Conservation (phyloP, 2,797 vertebrate genomes). For the Falco concolor region DNA sequence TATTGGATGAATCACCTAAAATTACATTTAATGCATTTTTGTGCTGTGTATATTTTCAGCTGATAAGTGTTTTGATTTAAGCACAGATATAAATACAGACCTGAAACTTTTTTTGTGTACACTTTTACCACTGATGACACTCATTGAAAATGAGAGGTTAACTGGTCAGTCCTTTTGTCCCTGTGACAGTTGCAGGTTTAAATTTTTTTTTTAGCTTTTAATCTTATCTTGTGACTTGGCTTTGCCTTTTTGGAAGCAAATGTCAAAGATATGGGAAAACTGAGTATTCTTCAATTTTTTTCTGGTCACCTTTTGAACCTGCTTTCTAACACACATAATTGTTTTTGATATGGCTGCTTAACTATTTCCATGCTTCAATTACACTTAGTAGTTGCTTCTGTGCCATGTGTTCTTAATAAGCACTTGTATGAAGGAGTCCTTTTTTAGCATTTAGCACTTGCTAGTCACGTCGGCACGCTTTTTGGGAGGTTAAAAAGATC, state of each 20-base stretch:
- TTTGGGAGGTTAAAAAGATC: background rate
- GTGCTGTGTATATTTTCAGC: background rate
- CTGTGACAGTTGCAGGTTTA: background rate
- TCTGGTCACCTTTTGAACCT: background rate
- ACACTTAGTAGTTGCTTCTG: background rate
- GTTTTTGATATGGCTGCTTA: background rate
- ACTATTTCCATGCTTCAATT: background rate
- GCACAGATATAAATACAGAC: background rate
- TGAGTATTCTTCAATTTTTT: background rate
- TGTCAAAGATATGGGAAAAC: background rate
- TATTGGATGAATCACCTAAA: background rate
- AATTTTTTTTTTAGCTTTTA: background rate
- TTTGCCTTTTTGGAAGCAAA: background rate
- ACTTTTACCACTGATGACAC: background rate
- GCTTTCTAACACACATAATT: background rate
- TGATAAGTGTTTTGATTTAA: background rate
- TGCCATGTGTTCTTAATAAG: background rate
- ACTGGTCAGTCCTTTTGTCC: background rate
- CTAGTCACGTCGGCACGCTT: accelerated
- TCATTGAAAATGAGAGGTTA: background rate
- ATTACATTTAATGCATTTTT: background rate
- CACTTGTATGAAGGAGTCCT: background rate
- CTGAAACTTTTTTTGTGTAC: background rate
- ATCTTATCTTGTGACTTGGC: background rate
- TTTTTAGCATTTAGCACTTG: background rate